Conservation (phyloP, 2,888 invertebrate species). For the Nasonovia ribisnigri region DNA sequence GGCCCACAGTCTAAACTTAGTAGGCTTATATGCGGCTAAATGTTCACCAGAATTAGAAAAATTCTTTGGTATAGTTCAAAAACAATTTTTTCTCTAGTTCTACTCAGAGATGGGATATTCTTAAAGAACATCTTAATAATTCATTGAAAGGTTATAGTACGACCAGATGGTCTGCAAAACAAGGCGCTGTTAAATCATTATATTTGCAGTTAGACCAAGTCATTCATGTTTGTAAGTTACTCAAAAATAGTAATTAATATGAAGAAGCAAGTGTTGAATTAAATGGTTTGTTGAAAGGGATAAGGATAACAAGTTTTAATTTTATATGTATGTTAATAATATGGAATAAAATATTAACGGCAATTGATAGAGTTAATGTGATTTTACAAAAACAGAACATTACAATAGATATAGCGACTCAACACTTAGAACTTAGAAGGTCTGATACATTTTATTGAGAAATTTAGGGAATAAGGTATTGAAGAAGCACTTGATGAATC, state of each 20-base stretch:
- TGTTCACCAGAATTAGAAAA: neutral
- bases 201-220: neutral
- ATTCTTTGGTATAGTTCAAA: conserved; percentile 20
- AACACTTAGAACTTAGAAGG: too few species aligned
- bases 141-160: conserved; percentile 2
- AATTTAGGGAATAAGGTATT: conserved; percentile 19
- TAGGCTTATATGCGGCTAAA: neutral
- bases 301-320: neutral
- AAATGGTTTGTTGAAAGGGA: conserved; percentile 24
- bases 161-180: conserved; percentile 3
- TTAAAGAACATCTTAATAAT: neutral
- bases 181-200: conserved; percentile 5
- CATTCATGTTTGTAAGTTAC: neutral
- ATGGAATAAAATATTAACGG: conserved; percentile 13
- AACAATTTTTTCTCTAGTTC: conserved; percentile 1
- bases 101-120: neutral
- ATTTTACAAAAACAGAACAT: conserved; percentile 10
- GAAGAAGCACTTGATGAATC: conserved; percentile 30
- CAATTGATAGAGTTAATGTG: conserved; percentile 5
- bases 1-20: neutral
- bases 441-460: neutral
- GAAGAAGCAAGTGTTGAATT: conserved; percentile 8
- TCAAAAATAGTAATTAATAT: conserved; percentile 16
- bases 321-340: conserved; percentile 8
- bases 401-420: too few species aligned